Conservation (phyloP, 2,797 vertebrate genomes). For the Pelodytes ibericus region DNA sequence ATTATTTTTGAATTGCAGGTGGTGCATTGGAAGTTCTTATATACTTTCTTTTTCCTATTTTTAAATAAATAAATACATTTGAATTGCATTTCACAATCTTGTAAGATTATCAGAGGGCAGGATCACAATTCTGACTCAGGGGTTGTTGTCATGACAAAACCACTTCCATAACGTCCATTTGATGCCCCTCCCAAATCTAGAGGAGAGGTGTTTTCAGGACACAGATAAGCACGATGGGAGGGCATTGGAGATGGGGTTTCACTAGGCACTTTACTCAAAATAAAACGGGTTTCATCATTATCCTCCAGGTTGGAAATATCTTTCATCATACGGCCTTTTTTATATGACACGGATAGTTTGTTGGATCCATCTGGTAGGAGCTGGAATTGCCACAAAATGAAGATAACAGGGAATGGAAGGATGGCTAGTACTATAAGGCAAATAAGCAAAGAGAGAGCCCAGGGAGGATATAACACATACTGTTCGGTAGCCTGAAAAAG, state of each 20-base stretch:
- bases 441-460: slow-evolving; percentile 91
- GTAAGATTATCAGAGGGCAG: neutral
- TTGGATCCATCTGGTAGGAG: slow-evolving; percentile 93
- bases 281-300: slow-evolving; percentile 95
- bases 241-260: slow-evolving; percentile 95
- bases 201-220: slow-evolving; percentile 87
- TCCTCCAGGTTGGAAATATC: slow-evolving; percentile 97
- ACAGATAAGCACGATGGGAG: slow-evolving; percentile 88
- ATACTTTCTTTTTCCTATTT: too few relatives aligned
- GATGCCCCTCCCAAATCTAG: slow-evolving; percentile 84
- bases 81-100: slow-evolving; percentile 28
- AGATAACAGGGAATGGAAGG: slow-evolving; percentile 90
- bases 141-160: slow-evolving; percentile 85
- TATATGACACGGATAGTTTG: slow-evolving; percentile 94
- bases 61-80: neutral
- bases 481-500: slow-evolving; percentile 81
- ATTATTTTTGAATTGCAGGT: slow-evolving; percentile 1
- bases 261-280: slow-evolving; percentile 89
- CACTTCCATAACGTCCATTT: slow-evolving; percentile 92
- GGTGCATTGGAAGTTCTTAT: slow-evolving; percentile 26
- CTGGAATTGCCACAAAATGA: slow-evolving; percentile 87
- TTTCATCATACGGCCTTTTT: slow-evolving; percentile 94
- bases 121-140: slow-evolving; percentile 90
- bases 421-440: slow-evolving; percentile 84
- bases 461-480: slow-evolving; percentile 89